Percentiles rank a stretch among this genome's conserved stretches.
Conservation (phyloP, 30 jellyfish, hydroid and myxozoan species). For the Catostylus mosaicus region DNA sequence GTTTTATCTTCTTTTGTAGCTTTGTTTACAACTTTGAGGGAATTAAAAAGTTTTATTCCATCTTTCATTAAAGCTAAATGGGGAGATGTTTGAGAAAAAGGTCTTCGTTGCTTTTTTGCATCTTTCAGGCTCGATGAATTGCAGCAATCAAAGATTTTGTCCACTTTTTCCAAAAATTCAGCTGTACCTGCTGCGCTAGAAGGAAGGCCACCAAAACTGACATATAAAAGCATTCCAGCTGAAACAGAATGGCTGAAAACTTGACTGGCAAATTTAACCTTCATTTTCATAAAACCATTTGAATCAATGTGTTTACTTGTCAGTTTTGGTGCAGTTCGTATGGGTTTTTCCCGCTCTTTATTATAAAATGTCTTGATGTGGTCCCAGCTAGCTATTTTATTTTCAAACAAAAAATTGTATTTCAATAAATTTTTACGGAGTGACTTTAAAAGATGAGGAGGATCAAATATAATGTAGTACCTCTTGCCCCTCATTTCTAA, state of each 20-base stretch:
- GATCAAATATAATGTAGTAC: constrained; percentile 28
- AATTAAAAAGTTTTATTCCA: constrained; percentile 2
- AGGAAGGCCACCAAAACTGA: constrained; percentile 16
- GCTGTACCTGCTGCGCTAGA: constrained; percentile 36
- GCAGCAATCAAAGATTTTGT: constrained; percentile 17
- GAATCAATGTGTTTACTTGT: constrained; percentile 12
- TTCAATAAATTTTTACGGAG: constrained; percentile 22
- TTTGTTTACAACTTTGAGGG: constrained; percentile 29
- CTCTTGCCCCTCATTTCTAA: constrained; percentile 7
- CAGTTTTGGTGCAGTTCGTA: constrained; percentile 6
- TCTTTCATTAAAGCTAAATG: constrained; percentile 9
- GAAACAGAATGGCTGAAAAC: constrained; percentile 39
- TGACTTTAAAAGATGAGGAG: constrained; percentile 28
- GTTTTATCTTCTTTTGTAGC: constrained; percentile 9
- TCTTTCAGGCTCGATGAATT: constrained; percentile 10
- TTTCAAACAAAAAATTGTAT: constrained; percentile 2
- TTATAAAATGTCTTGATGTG: constrained; percentile 2
- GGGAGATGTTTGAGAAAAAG: constrained; percentile 1
- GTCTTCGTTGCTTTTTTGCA: constrained; percentile 7
- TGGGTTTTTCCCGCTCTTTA: constrained; percentile 2
- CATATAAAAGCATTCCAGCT: constrained; percentile 19
- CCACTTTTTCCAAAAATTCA: neutral
- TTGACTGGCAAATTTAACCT: constrained; percentile 46
- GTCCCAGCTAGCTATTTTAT: constrained; percentile 15
- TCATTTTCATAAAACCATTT: constrained; percentile 23